phyloP scores from a whole-genome alignment of 2,797 vertebrate genomes.

The Erithacus rubecula region DNA sequence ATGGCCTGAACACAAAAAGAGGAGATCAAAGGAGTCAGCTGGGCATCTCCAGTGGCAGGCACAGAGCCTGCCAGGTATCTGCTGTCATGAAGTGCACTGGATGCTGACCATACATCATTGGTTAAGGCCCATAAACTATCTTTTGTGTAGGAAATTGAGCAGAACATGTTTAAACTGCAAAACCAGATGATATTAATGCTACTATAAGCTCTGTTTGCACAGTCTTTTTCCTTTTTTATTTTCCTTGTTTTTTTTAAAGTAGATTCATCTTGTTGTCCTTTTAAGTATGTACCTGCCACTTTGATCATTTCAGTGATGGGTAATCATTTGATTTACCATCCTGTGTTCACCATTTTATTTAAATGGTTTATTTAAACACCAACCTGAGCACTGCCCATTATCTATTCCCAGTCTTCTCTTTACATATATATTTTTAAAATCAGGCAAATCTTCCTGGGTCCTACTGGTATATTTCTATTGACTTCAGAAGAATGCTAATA shows the following conservation, averaged over 20 bases:
- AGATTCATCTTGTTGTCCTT: background rate
- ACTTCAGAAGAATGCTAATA: background rate
- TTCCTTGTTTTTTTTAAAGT: background rate
- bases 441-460: background rate
- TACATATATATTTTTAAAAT: background rate
- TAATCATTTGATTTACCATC: background rate
- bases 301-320: background rate
- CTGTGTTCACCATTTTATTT: background rate
- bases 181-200: slow-evolving; percentile 51
- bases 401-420: background rate
- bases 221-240: no score
- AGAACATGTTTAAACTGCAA: slow-evolving; percentile 50
- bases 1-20: background rate
- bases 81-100: slow-evolving; percentile 19
- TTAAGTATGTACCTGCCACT: background rate
- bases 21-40: slow-evolving; percentile 67
- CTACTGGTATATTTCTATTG: background rate
- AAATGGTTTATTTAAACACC: background rate
- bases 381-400: background rate
- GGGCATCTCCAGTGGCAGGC: slow-evolving; percentile 63
- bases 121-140: slow-evolving; percentile 48
- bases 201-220: slow-evolving; percentile 14
- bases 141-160: slow-evolving; percentile 54
- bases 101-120: slow-evolving; percentile 23
- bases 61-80: slow-evolving; percentile 29